A percentile compares a stretch with the other conserved stretches of the same genome.
Conservation (phyloP, 1,140 invertebrate species). For the Drosophila rhopaloa region DNA sequence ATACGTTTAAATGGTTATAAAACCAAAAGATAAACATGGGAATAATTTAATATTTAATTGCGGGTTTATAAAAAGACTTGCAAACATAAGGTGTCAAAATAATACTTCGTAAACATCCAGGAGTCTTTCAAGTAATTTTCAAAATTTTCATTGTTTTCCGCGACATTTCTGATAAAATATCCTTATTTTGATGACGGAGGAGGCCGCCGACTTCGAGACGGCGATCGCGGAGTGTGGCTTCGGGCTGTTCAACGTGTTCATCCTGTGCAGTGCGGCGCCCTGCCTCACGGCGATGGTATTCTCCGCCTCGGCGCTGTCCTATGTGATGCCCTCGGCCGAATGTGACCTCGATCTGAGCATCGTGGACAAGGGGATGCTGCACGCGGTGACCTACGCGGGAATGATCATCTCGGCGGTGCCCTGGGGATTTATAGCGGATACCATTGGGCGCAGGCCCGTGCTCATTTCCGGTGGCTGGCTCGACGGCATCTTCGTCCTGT, state of each 20-base stretch:
- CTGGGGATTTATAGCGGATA: conserved; percentile 93
- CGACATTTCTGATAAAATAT: no score
- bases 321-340: conserved; percentile 89
- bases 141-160: conserved; percentile 4
- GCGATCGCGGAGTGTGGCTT: conserved; percentile 87
- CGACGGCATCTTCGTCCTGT: conserved; percentile 88
- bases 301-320: conserved; percentile 88
- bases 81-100: background rate
- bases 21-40: no score
- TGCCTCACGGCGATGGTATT: conserved; percentile 88
- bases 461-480: conserved; percentile 89
- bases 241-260: conserved; percentile 88
- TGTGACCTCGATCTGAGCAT: conserved; percentile 89
- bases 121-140: conserved; percentile 15
- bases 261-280: conserved; percentile 87
- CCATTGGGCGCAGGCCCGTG: conserved; percentile 89
- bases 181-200: conserved; percentile 25
- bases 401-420: conserved; percentile 92
- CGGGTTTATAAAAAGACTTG: no score
- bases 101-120: background rate
- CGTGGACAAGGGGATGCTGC: conserved; percentile 89
- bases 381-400: conserved; percentile 89
- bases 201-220: conserved; percentile 86
- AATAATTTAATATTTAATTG: no score
- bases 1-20: no score